Conservation (phyloP, 2,797 vertebrate genomes). For the Schizopygopsis malacanthus region DNA sequence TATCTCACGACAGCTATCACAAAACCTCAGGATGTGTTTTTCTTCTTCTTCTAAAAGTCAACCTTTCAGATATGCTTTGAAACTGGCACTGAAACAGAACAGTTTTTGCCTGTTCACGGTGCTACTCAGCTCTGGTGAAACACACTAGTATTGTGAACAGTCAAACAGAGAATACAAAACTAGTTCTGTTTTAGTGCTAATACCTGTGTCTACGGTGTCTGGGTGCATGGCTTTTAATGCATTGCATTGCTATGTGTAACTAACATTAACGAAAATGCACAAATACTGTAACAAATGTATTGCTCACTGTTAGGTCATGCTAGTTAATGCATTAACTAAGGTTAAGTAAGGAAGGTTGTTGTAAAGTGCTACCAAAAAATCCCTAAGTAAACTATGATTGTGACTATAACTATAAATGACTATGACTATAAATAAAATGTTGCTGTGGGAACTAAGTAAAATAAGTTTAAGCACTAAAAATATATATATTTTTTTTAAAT, state of each 20-base stretch:
- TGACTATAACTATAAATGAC: no score
- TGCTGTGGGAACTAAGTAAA: not conserved
- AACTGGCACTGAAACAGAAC: not conserved
- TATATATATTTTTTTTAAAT: no score
- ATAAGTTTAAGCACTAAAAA: not conserved
- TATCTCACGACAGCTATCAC: not conserved
- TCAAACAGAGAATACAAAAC: not conserved
- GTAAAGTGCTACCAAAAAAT: not conserved
- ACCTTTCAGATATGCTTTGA: not conserved
- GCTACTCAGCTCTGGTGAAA: no score
- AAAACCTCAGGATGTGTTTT: slow-evolving; percentile 10
- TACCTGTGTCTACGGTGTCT: not conserved
- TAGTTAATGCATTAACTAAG: not conserved
- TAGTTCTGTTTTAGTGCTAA: not conserved
- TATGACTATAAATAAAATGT: not conserved
- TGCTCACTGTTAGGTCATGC: not conserved
- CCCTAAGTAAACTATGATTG: not conserved
- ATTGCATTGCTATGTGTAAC: not conserved
- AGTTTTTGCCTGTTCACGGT: no score
- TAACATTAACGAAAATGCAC: not conserved
- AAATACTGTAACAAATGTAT: not conserved
- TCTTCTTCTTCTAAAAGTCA: not conserved
- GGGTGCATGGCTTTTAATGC: not conserved
- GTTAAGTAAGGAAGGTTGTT: not conserved
- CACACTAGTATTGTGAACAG: not conserved